These are phyloP conservation scores for Eubasilissa splendida DNA, from an alignment of 2,888 invertebrate genomes.

Conservation along the genomic window DNA sequence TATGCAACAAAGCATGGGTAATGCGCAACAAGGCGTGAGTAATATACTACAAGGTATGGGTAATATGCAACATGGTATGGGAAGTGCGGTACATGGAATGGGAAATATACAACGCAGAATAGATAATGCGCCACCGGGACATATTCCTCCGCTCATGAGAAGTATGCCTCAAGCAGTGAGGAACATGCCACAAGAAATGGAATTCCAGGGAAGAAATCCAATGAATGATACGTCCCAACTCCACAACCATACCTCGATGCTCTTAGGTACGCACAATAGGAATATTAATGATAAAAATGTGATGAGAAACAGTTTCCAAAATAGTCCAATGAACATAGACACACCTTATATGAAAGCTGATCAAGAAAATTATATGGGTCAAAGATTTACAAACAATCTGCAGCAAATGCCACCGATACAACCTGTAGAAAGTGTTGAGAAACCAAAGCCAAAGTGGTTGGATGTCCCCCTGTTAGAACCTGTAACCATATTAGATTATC, in stretches of 20 bases:
- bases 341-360: not conserved
- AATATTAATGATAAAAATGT: constrained; percentile 49
- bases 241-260: not conserved
- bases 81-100: constrained; percentile 34
- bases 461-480: constrained; percentile 73
- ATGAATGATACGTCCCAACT: constrained; percentile 42
- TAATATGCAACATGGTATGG: constrained; percentile 8
- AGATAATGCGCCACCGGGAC: constrained; percentile 1
- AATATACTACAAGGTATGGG: constrained; percentile 47
- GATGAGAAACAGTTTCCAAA: constrained; percentile 6
- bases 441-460: constrained; percentile 62
- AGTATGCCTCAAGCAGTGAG: constrained; percentile 30
- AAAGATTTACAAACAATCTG: not conserved
- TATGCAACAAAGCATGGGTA: constrained; percentile 64
- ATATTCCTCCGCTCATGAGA: not conserved
- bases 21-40: constrained; percentile 61
- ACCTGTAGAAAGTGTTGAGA: constrained; percentile 55
- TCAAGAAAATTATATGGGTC: not conserved
- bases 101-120: constrained; percentile 48
- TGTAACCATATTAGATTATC: constrained; percentile 80
- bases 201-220: constrained; percentile 35
- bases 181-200: not conserved
- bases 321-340: constrained; percentile 14
- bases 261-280: constrained; percentile 10
- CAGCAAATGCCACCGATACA: not conserved